Conservation (phyloP, 2,888 invertebrate genomes). For the Syrphus vitripennis region DNA sequence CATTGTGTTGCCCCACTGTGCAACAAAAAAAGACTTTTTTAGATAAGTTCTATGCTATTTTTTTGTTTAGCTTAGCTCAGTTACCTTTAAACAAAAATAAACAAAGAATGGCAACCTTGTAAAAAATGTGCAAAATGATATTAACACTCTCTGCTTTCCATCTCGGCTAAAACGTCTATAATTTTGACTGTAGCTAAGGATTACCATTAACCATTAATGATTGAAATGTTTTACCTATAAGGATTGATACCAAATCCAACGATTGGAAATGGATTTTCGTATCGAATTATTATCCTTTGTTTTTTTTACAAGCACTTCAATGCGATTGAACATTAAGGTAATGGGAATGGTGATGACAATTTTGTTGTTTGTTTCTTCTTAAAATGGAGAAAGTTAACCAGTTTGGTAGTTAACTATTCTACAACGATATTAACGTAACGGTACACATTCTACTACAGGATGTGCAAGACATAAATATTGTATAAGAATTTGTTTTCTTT, state of each 20-base stretch:
- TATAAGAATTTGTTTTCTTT: neutral
- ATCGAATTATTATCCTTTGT: neutral
- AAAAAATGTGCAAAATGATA: neutral
- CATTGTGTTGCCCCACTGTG: too few relatives aligned
- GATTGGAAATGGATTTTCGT: conserved; percentile 7
- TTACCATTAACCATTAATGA: conserved; percentile 25
- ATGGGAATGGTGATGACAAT: conserved; percentile 8
- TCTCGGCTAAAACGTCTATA: neutral
- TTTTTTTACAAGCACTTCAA: conserved; percentile 5
- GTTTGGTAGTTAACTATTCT: neutral
- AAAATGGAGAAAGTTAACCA: neutral
- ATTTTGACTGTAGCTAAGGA: conserved; percentile 27
- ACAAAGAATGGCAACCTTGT: neutral
- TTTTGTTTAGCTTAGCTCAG: too few relatives aligned
- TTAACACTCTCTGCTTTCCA: neutral
- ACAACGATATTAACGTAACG: neutral
- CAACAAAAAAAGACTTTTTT: too few relatives aligned
- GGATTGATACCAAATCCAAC: neutral
- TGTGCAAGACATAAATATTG: neutral
- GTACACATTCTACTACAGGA: neutral
- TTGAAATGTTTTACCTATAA: neutral
- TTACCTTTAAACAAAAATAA: neutral
- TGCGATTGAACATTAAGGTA: conserved; percentile 7
- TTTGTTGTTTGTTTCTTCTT: neutral
- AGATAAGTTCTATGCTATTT: too few relatives aligned